A percentile compares a stretch with the other conserved stretches of the same genome.
phyloP scores from a whole-genome alignment of 53 echinoderm and acorn worm genomes.

The Pentamera pediparva region DNA sequence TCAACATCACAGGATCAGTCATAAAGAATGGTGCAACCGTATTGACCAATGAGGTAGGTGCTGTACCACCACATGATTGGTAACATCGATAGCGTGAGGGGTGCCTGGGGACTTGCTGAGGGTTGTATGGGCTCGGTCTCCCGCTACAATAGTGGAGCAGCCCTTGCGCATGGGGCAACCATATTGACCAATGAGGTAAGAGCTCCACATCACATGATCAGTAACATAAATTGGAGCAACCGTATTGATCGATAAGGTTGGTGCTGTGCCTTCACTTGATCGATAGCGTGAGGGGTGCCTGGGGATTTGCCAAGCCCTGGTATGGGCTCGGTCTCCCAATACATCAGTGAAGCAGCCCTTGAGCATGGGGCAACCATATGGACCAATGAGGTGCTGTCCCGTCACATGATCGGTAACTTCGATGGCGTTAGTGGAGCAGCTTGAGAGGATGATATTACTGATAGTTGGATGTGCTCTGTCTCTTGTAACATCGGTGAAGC shows the following conservation, averaged over 20 bases:
- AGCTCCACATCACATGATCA: too few relatives aligned
- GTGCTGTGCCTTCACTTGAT: too few relatives aligned
- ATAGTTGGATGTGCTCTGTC: too few relatives aligned
- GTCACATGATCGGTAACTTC: too few relatives aligned
- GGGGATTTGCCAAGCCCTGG: slow-evolving; percentile 96
- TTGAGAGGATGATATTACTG: too few relatives aligned
- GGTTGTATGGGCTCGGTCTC: slow-evolving; percentile 96
- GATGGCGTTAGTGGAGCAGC: too few relatives aligned
- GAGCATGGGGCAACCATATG: slow-evolving; percentile 87
- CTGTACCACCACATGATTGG: slow-evolving; percentile 94
- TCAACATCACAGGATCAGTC: too few relatives aligned
- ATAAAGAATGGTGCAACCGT: too few relatives aligned
- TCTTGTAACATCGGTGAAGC: too few relatives aligned
- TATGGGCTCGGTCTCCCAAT: slow-evolving; percentile 81
- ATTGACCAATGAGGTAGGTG: too few relatives aligned
- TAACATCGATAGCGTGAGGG: slow-evolving; percentile 73
- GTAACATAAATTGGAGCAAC: too few relatives aligned
- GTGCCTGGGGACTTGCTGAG: slow-evolving; percentile 95
- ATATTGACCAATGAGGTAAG: slow-evolving; percentile 92
- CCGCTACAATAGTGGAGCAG: slow-evolving; percentile 70
- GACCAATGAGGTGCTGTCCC: slow-evolving; percentile 97
- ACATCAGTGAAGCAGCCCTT: slow-evolving; percentile 76
- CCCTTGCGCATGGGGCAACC: slow-evolving; percentile 77
- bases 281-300: slow-evolving; percentile 84
- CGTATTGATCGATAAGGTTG: too few relatives aligned